Evolutionary conservation across 2,113 vertebrate genomes (phyloP), one percentile per base, ranked within the genome.

Genomic region (Daboia siamensis): DNA sequence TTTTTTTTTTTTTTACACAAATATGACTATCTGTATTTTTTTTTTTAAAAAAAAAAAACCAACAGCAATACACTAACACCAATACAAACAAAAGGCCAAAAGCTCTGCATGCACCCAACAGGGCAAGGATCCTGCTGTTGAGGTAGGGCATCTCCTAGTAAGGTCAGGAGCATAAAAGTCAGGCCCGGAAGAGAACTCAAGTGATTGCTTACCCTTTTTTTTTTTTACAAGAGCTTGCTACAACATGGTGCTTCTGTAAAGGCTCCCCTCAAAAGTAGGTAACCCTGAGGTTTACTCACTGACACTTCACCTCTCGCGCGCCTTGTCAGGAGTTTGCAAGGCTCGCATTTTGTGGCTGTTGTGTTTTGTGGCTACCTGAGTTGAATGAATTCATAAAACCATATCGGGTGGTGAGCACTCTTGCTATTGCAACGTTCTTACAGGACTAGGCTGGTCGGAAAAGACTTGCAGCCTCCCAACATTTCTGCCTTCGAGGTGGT

Each of bases 1-100:
- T 99, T 98, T 99, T 99, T 39, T 99, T 99, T 39, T 99, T 99
- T 98, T 99, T 99, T 98, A 99, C 98, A 98, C 48, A 29, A n/a
- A 48, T 89, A 46, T 21, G 56, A 85, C 21, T 80, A 39, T 80
- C 33, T 80, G 7, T 80, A 39, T 74, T 74, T 33, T 39, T 80
- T 80, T n/a, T 59, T 57, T 56, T n/a, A n/a, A n/a, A 39, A 39
- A 21, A 12, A 64, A 26, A 33, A 80, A 39, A 80, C 3, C n/a
- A 80, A 21, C 74, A 80, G 74, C 74, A 80, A 80, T 80, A 80
- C 74, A 80, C 74, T 80, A 80, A 44, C 24, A 87, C 21, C 57
- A 61, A 87, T 52, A 24, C 24, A 64, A 46, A 46, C 26, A 24
- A 6, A 61, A 87, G 48, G 33, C 29, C 29, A 48, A 51, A 10